These are phyloP conservation scores for Scaptomyza reducta DNA, from an alignment of 2,888 invertebrate species.

Conservation along the genomic window DNA sequence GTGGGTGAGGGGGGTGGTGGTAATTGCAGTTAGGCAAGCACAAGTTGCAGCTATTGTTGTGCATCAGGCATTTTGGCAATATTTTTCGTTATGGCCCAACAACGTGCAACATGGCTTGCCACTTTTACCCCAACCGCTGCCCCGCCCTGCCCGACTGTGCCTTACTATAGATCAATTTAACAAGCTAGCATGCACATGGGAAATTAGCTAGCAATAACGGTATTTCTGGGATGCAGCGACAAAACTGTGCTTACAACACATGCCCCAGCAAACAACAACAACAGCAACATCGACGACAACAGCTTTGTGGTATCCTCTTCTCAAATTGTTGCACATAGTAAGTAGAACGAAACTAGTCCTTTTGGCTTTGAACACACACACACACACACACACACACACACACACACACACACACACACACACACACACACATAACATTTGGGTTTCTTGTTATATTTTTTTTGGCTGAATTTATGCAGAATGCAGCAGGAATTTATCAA, in stretches of 20 bases:
- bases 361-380: slow-evolving; percentile 48
- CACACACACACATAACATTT: slow-evolving; percentile 22
- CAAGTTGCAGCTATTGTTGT: slow-evolving; percentile 48
- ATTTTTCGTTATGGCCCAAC: slow-evolving; percentile 59
- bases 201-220: slow-evolving; percentile 73
- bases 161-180: slow-evolving; percentile 74
- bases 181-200: slow-evolving; percentile 77
- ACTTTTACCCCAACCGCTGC: slow-evolving; percentile 22
- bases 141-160: slow-evolving; percentile 8
- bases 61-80: slow-evolving; percentile 67
- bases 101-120: slow-evolving; percentile 50
- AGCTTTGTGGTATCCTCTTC: slow-evolving; percentile 39
- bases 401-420: slow-evolving; percentile 25
- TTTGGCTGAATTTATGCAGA: slow-evolving; percentile 43
- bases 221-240: slow-evolving; percentile 62
- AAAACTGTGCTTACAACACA: slow-evolving; percentile 52
- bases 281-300: slow-evolving; percentile 13
- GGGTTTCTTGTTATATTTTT: slow-evolving; percentile 8
- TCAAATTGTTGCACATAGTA: slow-evolving; percentile 58
- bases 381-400: slow-evolving; percentile 15
- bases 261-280: slow-evolving; percentile 9
- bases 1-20: background rate
- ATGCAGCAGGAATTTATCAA: slow-evolving; percentile 37
- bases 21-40: slow-evolving; percentile 20
- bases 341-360: slow-evolving; percentile 32